phyloP scores from a whole-genome alignment of 2,113 vertebrate species.

The Xyrauchen texanus region DNA sequence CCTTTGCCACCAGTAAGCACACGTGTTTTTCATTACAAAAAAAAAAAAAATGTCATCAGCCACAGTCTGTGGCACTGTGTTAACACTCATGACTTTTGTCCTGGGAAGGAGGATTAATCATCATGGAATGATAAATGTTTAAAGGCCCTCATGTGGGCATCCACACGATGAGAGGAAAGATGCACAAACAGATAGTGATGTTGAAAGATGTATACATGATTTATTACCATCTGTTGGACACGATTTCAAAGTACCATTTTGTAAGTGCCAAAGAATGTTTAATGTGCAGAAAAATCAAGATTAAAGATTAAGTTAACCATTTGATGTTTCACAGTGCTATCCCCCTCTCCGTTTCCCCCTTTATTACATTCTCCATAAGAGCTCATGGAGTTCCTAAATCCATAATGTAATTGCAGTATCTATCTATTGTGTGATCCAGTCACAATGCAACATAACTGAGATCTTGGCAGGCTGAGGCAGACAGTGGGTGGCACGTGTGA shows the following conservation, averaged over 20 bases:
- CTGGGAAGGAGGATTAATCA: background rate
- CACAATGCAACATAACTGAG: background rate
- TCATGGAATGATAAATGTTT: constrained; percentile 22
- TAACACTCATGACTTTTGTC: no score
- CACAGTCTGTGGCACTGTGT: no score
- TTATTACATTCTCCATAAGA: background rate
- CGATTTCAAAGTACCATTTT: background rate
- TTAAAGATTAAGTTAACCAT: background rate
- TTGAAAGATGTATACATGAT: background rate
- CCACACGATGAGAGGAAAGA: constrained; percentile 13
- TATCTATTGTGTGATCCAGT: background rate
- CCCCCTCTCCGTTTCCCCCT: background rate
- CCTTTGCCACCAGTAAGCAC: constrained; percentile 15
- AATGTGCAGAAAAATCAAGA: background rate
- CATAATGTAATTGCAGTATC: background rate
- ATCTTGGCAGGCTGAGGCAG: background rate
- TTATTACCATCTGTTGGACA: constrained; percentile 3
- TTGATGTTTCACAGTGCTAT: background rate
- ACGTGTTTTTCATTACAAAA: no score
- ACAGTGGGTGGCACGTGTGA: constrained; percentile 13
- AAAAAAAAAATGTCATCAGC: no score
- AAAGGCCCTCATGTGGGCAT: constrained; percentile 24
- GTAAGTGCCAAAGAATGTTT: background rate
- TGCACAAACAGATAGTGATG: constrained; percentile 2
- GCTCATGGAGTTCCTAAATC: background rate